Base-by-base conservation (phyloP, 1,140 invertebrate genomes). In the Sipha flava region DNA sequence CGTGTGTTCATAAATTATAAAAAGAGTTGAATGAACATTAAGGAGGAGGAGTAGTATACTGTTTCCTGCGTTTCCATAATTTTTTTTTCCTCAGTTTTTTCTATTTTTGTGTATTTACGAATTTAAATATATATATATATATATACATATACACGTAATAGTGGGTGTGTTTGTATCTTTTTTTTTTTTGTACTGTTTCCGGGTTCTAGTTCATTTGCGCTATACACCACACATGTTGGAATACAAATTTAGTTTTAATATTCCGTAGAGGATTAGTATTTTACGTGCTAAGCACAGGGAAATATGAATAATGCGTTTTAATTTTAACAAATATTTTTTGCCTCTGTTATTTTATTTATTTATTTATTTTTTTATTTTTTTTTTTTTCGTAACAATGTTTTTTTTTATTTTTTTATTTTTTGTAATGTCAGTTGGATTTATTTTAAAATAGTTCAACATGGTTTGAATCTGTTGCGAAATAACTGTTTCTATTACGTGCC, bases 201-300 rank as follows among this genome's bases (percentile, higher is more conserved):
- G 23, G 23, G 23, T 26, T 68, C 37, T 45, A 68, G 66, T 70
- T 70, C 43, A 70, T 70, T 70, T 47, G 66, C 43, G 12, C 40
- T 18, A 3, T 47, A 70, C 18, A 70, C 43, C 16, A 31, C 66
- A 70, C 66, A 47, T 47, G 66, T 70, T 16, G 66, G 66, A 70
- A 70, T 70, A 59, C 73, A 77, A 77, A 77, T 77, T 26, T 29
- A 23, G 47, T 77, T 77, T 77, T 77, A 77, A 77, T 77, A 57
- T 77, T 57, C 73, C 73, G 21, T 16, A 43, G 52, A 59, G 73
- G 52, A 77, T 77, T 77, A 77, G 49, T 57, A 29, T 57, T 52
- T 77, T 77, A 47, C 23, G 59, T 23, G 49, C 31, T 77, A 26
- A 57, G 43, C 49, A 43, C 73, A 43, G 73, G 14, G 14, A 59